A percentile compares a stretch with the other conserved stretches of the same genome.
Conservation (phyloP, 2,797 vertebrate genomes). For the Sebastes trivittatus region DNA sequence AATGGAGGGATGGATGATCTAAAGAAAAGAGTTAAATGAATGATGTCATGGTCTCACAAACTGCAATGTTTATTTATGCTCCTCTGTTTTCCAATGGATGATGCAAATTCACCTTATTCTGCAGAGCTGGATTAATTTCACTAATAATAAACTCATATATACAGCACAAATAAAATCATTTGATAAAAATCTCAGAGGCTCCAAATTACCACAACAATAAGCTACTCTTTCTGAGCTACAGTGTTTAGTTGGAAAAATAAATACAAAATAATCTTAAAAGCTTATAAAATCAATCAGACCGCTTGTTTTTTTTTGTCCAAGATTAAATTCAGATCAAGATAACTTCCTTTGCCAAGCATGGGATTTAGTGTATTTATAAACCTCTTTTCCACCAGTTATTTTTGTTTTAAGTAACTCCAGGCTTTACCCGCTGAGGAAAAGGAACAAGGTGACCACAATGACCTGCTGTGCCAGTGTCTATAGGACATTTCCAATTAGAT, state of each 20-base stretch:
- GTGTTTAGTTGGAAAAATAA: conserved; percentile 5
- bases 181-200: not conserved
- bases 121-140: not conserved
- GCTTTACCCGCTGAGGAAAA: not conserved
- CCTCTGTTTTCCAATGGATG: not conserved
- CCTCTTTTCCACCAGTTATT: not conserved
- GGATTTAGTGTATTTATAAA: conserved; percentile 24
- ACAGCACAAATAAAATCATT: not conserved
- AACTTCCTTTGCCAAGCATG: conserved; percentile 1
- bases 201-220: not conserved
- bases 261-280: conserved; percentile 8
- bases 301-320: not conserved
- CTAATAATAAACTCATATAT: not conserved
- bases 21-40: not conserved
- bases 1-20: not conserved
- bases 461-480: not conserved
- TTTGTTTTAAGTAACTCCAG: not conserved
- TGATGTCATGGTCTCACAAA: not conserved
- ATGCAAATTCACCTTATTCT: not conserved
- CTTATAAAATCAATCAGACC: conserved; percentile 19
- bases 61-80: not conserved
- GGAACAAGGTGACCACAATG: not conserved
- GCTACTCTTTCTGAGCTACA: not conserved
- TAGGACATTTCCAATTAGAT: not conserved
- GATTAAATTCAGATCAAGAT: conserved; percentile 32